These are phyloP conservation scores for Neodontobutis hainanensis DNA, from an alignment of 2,113 vertebrate genomes.

Conservation along the genomic window DNA sequence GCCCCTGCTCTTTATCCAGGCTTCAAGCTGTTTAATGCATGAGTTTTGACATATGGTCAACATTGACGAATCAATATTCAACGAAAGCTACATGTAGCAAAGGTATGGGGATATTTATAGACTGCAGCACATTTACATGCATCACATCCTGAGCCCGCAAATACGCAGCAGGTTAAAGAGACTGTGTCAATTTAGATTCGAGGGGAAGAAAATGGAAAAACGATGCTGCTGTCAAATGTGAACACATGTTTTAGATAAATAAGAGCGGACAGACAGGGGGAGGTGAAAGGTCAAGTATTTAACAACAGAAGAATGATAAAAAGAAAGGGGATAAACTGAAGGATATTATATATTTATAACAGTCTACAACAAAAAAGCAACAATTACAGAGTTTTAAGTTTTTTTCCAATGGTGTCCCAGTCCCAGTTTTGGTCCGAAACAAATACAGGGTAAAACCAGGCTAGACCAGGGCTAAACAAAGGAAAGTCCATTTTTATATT, in stretches of 20 bases:
- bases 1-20: slow-evolving; percentile 6
- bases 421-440: no score
- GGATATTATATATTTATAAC: no score
- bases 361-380: no score
- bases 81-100: slow-evolving; percentile 34
- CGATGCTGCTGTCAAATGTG: slow-evolving; percentile 49
- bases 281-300: background rate
- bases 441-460: no score
- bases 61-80: slow-evolving; percentile 55
- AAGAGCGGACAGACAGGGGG: slow-evolving; percentile 3
- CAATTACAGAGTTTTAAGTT: no score
- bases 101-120: slow-evolving; percentile 55
- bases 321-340: background rate
- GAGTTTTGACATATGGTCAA: slow-evolving; percentile 51
- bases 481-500: no score
- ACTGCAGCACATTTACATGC: slow-evolving; percentile 40
- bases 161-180: slow-evolving; percentile 11
- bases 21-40: slow-evolving; percentile 53
- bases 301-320: background rate
- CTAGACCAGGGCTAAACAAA: no score
- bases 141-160: slow-evolving; percentile 12
- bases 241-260: slow-evolving; percentile 41
- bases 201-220: slow-evolving; percentile 53
- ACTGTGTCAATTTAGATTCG: slow-evolving; percentile 23
- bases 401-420: no score